Evolutionary conservation across 2,797 vertebrate genomes (phyloP).

Genomic region (Catharus ustulatus): DNA sequence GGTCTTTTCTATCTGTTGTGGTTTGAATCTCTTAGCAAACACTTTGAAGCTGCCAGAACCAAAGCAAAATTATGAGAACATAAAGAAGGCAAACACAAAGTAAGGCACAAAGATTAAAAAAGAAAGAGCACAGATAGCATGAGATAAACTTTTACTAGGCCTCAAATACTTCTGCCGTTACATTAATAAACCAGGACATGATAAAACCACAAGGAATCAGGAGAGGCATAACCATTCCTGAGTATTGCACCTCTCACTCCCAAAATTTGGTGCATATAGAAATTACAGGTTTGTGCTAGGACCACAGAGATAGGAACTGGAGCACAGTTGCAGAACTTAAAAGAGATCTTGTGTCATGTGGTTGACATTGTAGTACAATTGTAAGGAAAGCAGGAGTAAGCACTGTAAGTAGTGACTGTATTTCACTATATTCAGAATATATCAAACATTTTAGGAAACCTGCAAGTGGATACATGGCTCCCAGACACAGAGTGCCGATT

Average conservation of each 20-base stretch:
- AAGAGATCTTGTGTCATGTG: not conserved
- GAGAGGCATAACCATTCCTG: not conserved
- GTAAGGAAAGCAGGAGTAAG: not conserved
- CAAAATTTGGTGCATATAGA: not conserved
- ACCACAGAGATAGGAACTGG: not conserved
- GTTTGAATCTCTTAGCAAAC: not conserved
- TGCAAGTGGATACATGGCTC: not conserved
- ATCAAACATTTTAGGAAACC: not conserved
- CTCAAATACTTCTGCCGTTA: not conserved
- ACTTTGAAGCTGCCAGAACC: not conserved
- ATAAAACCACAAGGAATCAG: not conserved
- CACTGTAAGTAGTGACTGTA: not conserved
- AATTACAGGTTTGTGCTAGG: not conserved
- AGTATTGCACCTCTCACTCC: not conserved
- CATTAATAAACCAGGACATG: not conserved
- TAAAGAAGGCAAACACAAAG: not conserved
- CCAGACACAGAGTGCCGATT: not conserved
- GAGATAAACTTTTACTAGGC: not conserved
- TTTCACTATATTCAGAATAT: not conserved
- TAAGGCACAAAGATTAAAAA: not conserved
- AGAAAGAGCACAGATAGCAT: not conserved
- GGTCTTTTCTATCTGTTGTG: slow-evolving; percentile 13
- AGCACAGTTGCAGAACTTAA: not conserved
- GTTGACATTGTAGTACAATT: not conserved
- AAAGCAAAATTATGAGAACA: not conserved